phyloP scores from a whole-genome alignment of 2,888 invertebrate genomes.

The Ophraella communa region DNA sequence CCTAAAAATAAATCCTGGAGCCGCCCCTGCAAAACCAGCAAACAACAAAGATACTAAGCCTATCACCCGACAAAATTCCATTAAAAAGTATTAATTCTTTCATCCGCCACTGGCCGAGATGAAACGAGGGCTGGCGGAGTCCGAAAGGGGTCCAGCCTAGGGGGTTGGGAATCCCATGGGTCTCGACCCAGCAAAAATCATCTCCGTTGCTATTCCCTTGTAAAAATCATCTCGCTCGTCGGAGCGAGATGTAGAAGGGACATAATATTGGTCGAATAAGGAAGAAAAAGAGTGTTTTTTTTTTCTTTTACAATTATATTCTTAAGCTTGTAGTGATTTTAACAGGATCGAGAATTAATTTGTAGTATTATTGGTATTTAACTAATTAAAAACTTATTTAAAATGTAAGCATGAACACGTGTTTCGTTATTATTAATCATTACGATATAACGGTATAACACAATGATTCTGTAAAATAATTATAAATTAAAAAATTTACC shows the following conservation, averaged over 20 bases:
- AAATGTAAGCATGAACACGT: too few relatives aligned
- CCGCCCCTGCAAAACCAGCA: too few relatives aligned
- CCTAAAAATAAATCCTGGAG: neutral
- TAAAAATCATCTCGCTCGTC: conserved; percentile 43
- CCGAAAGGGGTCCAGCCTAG: conserved; percentile 43
- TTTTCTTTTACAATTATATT: neutral
- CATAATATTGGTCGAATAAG: conserved; percentile 16
- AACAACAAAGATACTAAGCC: conserved; percentile 1
- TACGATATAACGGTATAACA: too few relatives aligned
- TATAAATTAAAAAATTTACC: too few relatives aligned
- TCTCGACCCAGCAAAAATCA: conserved; percentile 48
- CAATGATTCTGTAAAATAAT: too few relatives aligned
- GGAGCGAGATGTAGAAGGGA: conserved; percentile 29
- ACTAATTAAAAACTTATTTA: neutral
- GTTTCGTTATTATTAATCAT: too few relatives aligned
- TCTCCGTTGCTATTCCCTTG: conserved; percentile 45
- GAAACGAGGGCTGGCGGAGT: conserved; percentile 33
- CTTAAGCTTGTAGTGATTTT: neutral
- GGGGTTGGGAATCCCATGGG: conserved; percentile 35
- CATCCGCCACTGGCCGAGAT: conserved; percentile 34
- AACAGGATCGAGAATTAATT: neutral
- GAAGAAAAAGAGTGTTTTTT: conserved; percentile 25
- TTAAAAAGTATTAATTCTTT: conserved; percentile 34
- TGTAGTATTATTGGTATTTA: neutral
- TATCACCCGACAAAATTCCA: conserved; percentile 16